phyloP scores from a whole-genome alignment of 2,888 invertebrate species.

The Diarsia mendica region DNA sequence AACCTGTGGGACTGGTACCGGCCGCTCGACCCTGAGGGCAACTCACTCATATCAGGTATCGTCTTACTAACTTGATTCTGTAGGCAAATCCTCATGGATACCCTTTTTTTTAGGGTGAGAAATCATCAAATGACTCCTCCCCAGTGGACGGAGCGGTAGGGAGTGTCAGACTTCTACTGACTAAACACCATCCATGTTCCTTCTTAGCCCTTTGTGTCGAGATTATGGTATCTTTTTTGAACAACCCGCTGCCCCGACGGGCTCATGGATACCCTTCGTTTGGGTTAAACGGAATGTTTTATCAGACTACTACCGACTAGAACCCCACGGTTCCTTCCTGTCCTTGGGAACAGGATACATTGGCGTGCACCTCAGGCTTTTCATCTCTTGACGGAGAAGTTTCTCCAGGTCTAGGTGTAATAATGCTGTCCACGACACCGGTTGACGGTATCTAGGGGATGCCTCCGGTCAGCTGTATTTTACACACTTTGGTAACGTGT shows the following conservation, averaged over 20 bases:
- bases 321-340: neutral
- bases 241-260: too few relatives aligned
- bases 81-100: neutral
- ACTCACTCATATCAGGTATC: constrained; percentile 92
- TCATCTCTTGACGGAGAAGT: neutral
- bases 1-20: constrained; percentile 93
- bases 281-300: neutral
- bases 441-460: too few relatives aligned
- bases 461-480: neutral
- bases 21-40: constrained; percentile 92
- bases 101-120: neutral
- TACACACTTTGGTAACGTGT: neutral
- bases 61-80: neutral
- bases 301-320: neutral
- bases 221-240: too few relatives aligned
- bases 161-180: too few relatives aligned
- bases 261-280: neutral
- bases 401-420: neutral
- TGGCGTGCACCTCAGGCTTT: neutral
- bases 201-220: too few relatives aligned
- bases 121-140: too few relatives aligned
- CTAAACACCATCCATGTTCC: too few relatives aligned
- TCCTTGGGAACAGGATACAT: neutral
- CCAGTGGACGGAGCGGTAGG: too few relatives aligned
- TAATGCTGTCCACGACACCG: neutral